phyloP scores from a whole-genome alignment of 1,140 invertebrate genomes.

The Phortica variegata region DNA sequence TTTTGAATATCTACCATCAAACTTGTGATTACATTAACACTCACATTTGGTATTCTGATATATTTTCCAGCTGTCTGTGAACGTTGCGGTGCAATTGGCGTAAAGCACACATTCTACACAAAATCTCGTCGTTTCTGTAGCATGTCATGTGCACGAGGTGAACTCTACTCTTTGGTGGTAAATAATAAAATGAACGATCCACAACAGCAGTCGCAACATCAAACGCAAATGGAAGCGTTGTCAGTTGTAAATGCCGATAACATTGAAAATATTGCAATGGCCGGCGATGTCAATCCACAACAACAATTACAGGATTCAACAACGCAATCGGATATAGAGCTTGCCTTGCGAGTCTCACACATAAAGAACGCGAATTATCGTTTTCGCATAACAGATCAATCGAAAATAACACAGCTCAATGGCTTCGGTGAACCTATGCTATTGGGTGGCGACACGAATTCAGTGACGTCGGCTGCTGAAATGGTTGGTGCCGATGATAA shows the following conservation, averaged over 20 bases:
- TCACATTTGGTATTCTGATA: background rate
- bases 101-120: conserved; percentile 87
- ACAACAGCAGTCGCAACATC: conserved; percentile 38
- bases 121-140: conserved; percentile 80
- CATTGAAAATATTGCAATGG: conserved; percentile 22
- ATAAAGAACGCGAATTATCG: conserved; percentile 56
- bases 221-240: conserved; percentile 1
- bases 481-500: conserved; percentile 41
- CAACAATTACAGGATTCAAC: conserved; percentile 27
- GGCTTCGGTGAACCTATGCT: conserved; percentile 48
- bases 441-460: conserved; percentile 29
- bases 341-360: conserved; percentile 44
- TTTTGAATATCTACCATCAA: background rate
- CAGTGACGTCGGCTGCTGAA: conserved; percentile 22
- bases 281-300: background rate
- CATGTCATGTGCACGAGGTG: conserved; percentile 69
- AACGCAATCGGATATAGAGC: conserved; percentile 40
- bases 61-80: conserved; percentile 76
- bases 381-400: conserved; percentile 53
- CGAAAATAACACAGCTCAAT: conserved; percentile 51
- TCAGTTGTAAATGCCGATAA: conserved; percentile 18
- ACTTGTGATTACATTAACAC: no score
- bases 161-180: conserved; percentile 57
- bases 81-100: conserved; percentile 84
- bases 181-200: conserved; percentile 42